A percentile compares a stretch with the other conserved stretches of the same genome.
Evolutionary conservation across 2,888 invertebrate species (phyloP).

Genomic region (Ennomos fuscantarius): DNA sequence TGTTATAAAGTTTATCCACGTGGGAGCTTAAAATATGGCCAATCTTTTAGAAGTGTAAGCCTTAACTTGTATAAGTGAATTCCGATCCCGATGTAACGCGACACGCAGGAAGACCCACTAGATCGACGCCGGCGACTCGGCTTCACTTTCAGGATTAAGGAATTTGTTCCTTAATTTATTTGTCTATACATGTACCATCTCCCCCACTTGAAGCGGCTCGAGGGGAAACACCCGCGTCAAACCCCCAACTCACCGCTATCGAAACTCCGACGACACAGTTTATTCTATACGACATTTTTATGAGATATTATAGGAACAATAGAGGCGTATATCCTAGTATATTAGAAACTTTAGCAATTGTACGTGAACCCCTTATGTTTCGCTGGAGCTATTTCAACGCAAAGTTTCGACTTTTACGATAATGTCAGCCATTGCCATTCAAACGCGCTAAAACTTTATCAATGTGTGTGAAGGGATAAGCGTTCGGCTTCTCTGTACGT

Average conservation of each 20-base stretch:
- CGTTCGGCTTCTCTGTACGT: constrained; percentile 61
- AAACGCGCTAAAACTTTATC: constrained; percentile 83
- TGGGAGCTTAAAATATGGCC: constrained; percentile 11
- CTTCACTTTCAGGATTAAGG: constrained; percentile 72
- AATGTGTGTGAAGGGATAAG: constrained; percentile 82
- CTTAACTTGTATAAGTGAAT: constrained; percentile 48
- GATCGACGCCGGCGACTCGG: constrained; percentile 59
- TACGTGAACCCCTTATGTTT: constrained; percentile 84
- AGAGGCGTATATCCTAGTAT: constrained; percentile 75
- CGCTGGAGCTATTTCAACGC: constrained; percentile 77
- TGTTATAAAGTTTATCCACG: neutral
- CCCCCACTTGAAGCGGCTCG: constrained; percentile 5
- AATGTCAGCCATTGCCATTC: constrained; percentile 85
- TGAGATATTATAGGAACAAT: constrained; percentile 75
- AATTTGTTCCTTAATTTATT: constrained; percentile 65
- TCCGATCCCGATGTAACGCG: constrained; percentile 63
- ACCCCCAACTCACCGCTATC: constrained; percentile 42
- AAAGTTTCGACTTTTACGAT: constrained; percentile 84
- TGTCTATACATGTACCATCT: constrained; percentile 31
- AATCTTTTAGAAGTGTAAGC: constrained; percentile 16
- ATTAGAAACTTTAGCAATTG: constrained; percentile 83
- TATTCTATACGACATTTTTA: constrained; percentile 73
- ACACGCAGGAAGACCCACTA: constrained; percentile 66
- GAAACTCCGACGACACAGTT: constrained; percentile 60
- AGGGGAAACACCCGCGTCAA: constrained; percentile 23